Conservation (phyloP, 2,888 invertebrate genomes). For the Brachylomia viminalis region DNA sequence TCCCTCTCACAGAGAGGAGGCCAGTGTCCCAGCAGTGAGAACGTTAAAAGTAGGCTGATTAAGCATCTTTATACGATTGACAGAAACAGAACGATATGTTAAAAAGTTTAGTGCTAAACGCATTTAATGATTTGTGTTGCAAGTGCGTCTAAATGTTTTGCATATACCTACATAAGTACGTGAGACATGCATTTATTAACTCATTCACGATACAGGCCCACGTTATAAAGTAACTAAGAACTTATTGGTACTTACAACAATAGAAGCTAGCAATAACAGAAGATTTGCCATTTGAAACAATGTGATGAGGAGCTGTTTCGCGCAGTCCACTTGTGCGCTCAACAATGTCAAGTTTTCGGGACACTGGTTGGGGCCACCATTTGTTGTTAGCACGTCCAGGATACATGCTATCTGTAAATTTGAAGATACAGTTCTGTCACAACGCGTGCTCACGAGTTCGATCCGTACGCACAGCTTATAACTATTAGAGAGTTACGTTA, state of each 20-base stretch:
- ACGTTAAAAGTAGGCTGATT: no score
- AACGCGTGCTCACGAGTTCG: neutral
- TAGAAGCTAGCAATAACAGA: constrained; percentile 75
- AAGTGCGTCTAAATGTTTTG: no score
- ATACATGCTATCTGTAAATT: constrained; percentile 65
- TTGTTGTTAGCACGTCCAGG: constrained; percentile 68
- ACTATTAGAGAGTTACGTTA: neutral
- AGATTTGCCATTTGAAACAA: constrained; percentile 81
- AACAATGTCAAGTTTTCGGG: constrained; percentile 36
- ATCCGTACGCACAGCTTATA: neutral
- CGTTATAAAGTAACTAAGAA: no score
- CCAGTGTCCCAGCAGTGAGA: no score
- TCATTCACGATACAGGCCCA: no score
- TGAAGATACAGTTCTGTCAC: neutral
- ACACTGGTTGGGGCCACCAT: constrained; percentile 38
- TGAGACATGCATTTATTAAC: no score
- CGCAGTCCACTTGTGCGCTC: constrained; percentile 69
- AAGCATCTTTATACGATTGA: no score
- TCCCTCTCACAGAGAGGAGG: no score
- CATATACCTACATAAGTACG: no score
- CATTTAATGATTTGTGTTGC: no score
- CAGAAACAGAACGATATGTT: no score
- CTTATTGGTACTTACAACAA: constrained; percentile 72
- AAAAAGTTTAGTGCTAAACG: no score
- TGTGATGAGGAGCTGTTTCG: constrained; percentile 71